These are phyloP conservation scores for Watsonalla binaria DNA, from an alignment of 2,888 invertebrate genomes.

Conservation along the genomic window DNA sequence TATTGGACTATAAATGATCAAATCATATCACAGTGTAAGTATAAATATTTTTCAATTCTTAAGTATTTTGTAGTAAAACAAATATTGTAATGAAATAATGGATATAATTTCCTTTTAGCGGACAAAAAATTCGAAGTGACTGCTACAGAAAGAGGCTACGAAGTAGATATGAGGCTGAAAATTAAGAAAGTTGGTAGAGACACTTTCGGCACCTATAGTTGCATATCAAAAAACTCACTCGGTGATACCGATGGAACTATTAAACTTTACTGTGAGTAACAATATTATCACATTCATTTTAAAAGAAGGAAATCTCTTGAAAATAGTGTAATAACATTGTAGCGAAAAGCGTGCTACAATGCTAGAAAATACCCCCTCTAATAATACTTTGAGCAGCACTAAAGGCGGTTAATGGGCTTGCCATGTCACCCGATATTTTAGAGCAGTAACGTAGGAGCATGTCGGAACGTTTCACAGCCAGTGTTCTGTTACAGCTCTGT, in stretches of 20 bases:
- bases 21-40: constrained; percentile 83
- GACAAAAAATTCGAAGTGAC: constrained; percentile 75
- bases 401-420: constrained; percentile 45
- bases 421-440: constrained; percentile 49
- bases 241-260: constrained; percentile 87
- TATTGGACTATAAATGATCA: constrained; percentile 87
- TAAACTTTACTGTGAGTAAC: constrained; percentile 83
- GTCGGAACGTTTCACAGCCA: constrained; percentile 21
- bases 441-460: constrained; percentile 25
- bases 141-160: constrained; percentile 81
- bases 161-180: constrained; percentile 84
- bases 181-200: constrained; percentile 79
- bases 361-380: background rate
- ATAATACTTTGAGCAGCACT: constrained; percentile 19
- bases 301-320: background rate
- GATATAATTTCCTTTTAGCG: constrained; percentile 39
- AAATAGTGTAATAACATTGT: background rate
- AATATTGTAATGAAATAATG: constrained; percentile 6
- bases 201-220: constrained; percentile 84
- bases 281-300: too few species aligned
- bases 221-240: constrained; percentile 85
- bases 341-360: background rate
- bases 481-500: constrained; percentile 55
- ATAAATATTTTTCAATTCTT: background rate
- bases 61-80: constrained; percentile 6